These are phyloP conservation scores for Ailurus styani DNA, from an alignment of 2,113 vertebrate genomes.

Conservation along the genomic window DNA sequence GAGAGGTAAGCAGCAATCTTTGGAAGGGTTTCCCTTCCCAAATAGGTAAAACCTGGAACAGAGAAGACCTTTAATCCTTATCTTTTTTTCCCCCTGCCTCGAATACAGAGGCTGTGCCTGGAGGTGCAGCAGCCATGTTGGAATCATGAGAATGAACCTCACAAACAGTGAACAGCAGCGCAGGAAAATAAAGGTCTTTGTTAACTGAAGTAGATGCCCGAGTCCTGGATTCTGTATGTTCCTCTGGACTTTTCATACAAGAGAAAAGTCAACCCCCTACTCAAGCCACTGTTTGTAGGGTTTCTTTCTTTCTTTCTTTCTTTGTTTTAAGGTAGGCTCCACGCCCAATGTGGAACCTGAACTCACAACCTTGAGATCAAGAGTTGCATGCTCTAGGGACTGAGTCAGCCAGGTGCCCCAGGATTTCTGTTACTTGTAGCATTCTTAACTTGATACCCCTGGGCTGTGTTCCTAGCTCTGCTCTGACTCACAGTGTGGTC, in stretches of 20 bases:
- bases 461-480: not conserved
- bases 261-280: not conserved
- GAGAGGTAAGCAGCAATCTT: not conserved
- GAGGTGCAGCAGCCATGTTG: not conserved
- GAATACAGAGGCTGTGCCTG: not conserved
- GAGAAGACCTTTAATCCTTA: not conserved
- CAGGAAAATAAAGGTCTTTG: not conserved
- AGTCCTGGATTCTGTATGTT: not conserved
- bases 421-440: slow-evolving; percentile 13
- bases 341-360: not conserved
- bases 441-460: not conserved
- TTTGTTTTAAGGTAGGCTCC: not conserved
- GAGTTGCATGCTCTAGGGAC: not conserved
- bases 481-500: not conserved
- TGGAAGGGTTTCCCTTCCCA: not conserved
- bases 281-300: not conserved
- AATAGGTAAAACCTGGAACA: not conserved
- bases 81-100: not conserved
- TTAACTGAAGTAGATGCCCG: not conserved
- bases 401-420: not conserved
- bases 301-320: slow-evolving; percentile 14
- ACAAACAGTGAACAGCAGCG: not conserved
- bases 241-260: not conserved
- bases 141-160: not conserved
- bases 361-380: not conserved